phyloP scores from a whole-genome alignment of 2,113 vertebrate species.

The Chamaea fasciata region DNA sequence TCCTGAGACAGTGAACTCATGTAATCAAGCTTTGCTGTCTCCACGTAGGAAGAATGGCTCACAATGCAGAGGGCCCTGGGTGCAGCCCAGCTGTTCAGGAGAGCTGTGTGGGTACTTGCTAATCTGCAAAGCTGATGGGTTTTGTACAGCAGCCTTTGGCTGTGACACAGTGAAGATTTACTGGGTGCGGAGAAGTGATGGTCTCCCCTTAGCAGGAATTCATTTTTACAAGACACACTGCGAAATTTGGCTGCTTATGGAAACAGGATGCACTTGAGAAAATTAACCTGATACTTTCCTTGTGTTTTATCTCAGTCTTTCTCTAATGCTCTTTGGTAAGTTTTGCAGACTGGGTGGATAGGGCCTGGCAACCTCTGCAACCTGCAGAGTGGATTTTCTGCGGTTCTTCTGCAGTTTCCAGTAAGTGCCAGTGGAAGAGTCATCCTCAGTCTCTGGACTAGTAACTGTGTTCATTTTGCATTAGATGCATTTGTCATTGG shows the following conservation, averaged over 20 bases:
- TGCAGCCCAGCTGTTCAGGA: background rate
- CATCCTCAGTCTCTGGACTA: background rate
- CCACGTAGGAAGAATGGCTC: rapidly evolving
- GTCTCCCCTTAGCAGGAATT: background rate
- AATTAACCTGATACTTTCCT: rapidly evolving
- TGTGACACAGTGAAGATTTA: background rate
- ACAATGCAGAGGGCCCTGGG: background rate
- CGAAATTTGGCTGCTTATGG: background rate
- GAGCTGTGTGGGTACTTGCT: background rate
- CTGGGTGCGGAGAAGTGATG: background rate
- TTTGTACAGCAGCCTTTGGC: background rate
- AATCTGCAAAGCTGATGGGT: background rate
- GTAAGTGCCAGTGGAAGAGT: background rate
- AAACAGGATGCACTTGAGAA: background rate
- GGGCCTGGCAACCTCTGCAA: background rate
- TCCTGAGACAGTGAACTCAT: rapidly evolving
- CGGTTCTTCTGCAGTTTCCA: background rate
- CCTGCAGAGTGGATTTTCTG: background rate
- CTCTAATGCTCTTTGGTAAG: background rate
- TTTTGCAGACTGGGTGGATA: background rate
- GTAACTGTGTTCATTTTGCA: background rate
- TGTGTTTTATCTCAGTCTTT: background rate
- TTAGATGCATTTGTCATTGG: background rate
- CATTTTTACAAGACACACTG: rapidly evolving
- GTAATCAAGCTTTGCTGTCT: background rate